These are phyloP conservation scores for Myrmophylax atrothorax DNA, from an alignment of 2,113 vertebrate species.

Conservation along the genomic window DNA sequence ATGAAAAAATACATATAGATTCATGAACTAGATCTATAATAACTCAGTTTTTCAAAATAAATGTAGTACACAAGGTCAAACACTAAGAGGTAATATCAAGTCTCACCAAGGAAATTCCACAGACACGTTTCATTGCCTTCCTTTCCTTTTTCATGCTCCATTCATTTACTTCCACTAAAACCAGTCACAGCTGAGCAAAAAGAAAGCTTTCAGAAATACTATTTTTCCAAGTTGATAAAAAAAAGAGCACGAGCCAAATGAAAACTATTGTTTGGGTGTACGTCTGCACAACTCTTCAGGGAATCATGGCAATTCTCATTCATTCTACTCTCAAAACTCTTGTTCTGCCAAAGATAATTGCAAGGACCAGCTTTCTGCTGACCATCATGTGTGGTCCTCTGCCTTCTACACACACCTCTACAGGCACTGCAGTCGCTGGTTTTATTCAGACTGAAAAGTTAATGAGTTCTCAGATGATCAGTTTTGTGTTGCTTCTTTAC, in stretches of 20 bases:
- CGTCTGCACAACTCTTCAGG: neutral
- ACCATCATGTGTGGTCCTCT: neutral
- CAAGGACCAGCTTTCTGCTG: neutral
- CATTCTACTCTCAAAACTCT: neutral
- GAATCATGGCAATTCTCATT: neutral
- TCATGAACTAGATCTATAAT: neutral
- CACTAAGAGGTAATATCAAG: neutral
- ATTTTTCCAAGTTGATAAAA: neutral
- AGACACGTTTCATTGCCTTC: neutral
- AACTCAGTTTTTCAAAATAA: neutral
- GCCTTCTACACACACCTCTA: neutral
- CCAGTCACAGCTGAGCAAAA: neutral
- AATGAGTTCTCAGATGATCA: slow-evolving; percentile 11
- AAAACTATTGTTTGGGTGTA: slow-evolving; percentile 26
- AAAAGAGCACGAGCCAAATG: neutral
- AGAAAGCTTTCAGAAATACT: neutral
- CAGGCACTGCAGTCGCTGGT: neutral
- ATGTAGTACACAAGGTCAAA: neutral
- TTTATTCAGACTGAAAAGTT: neutral
- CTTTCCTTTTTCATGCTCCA: neutral
- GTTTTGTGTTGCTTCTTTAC: neutral
- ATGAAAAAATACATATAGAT: neutral
- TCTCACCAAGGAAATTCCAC: neutral
- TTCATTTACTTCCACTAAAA: neutral
- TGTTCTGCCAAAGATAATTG: neutral